Evolutionary conservation across 1,140 invertebrate genomes (phyloP), one percentile per base, ranked within the genome.

Genomic region (Nephila pilipes): DNA sequence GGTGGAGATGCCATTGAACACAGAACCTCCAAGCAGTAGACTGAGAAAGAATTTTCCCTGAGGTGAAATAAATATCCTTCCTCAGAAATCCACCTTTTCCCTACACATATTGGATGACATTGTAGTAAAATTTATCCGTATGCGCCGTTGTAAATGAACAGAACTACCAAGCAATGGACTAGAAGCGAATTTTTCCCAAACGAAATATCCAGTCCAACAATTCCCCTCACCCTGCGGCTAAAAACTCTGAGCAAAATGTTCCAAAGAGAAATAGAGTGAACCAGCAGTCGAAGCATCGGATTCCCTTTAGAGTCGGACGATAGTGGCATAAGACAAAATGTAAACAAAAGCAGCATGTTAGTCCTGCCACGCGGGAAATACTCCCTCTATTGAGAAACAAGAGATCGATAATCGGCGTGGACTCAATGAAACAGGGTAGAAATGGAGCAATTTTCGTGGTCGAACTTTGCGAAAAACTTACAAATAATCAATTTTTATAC

Each of bases 331-430:
- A 81, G 80, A 46, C 87, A 22, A 79, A 89, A 89, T 89, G 87
- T 89, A 89, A 89, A 89, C 87, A 89, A 89, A 89, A 65, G 38
- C 87, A 25, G 87, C 87, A 89, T 89, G 87, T 89, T 57, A 38
- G 58, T 57, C 65, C 18, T 89, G 14, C 87, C 87, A 79, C 54
- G 63, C 36, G 85, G 57, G 60, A 81, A 81, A 81, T 46, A 36
- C 80, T 54, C 80, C 22, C 38, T 25, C 80, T 75, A 75, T 75
- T 75, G 65, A 75, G 29, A 75, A 75, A 75, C 69, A 75, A 75
- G 25, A 46, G 80, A 81, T 81, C 80, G 80, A 81, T 81, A 81
- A 54, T 81, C 38, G 80, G 20, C 38, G 46, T 55, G 80, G 80
- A 81, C 46, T 55, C 38, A 54, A 55, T 22, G 36, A 10, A 6